Conservation (phyloP, 2,113 vertebrate species). For the Pseudorasbora parva region DNA sequence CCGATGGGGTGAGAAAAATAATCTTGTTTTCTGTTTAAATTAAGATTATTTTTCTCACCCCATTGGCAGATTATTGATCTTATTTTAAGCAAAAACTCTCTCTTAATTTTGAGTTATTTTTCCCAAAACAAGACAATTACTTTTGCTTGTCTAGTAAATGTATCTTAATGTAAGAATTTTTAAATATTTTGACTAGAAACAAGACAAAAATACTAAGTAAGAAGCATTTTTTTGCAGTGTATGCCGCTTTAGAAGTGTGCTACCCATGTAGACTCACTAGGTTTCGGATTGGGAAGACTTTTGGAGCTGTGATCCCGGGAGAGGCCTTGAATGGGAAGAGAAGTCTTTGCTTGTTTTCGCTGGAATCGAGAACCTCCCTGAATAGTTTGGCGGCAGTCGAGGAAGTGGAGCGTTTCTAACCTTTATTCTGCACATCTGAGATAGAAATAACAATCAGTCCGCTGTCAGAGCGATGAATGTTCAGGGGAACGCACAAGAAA, state of each 20-base stretch:
- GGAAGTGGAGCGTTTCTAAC: background rate
- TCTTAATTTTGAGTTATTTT: no score
- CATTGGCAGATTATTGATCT: no score
- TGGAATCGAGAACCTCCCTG: background rate
- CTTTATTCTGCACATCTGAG: slow-evolving; percentile 12
- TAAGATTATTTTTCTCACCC: no score
- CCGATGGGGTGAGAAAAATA: no score
- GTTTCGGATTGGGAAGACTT: background rate
- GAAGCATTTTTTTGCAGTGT: no score
- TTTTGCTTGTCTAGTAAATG: no score
- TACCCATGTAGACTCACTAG: background rate
- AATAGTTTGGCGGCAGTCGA: background rate
- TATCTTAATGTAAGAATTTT: no score
- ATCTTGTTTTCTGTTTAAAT: no score
- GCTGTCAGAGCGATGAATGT: background rate
- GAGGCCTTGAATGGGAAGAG: background rate
- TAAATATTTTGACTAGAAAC: no score
- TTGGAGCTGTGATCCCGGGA: background rate
- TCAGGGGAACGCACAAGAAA: background rate
- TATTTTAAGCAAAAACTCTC: no score
- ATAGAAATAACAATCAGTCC: background rate
- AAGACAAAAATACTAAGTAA: no score
- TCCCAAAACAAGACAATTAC: no score
- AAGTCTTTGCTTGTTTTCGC: background rate
- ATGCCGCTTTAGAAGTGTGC: background rate